phyloP scores from a whole-genome alignment of 92 coral and sea anemone genomes.

The Porites lobata region DNA sequence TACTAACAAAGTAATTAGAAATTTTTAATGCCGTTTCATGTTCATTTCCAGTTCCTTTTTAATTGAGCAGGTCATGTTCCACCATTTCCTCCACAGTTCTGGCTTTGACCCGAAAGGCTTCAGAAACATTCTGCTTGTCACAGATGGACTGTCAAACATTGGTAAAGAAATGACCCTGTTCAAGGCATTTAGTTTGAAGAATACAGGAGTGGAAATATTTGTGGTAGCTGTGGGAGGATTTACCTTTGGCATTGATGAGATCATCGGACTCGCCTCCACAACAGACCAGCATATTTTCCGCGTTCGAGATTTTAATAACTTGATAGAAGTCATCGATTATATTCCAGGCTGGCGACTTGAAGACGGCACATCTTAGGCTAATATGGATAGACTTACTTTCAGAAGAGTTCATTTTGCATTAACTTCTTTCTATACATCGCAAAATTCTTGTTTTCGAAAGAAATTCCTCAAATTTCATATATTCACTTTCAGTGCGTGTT shows the following conservation, averaged over 20 bases:
- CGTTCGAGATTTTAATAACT: slow-evolving; percentile 29
- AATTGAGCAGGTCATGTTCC: too few relatives aligned
- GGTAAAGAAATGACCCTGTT: slow-evolving; percentile 50
- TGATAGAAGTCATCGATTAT: slow-evolving; percentile 50
- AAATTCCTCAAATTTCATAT: too few relatives aligned
- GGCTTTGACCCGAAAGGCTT: slow-evolving; percentile 49
- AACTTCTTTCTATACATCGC: too few relatives aligned
- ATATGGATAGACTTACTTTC: not conserved
- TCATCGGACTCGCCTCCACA: slow-evolving; percentile 63
- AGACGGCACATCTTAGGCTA: not conserved
- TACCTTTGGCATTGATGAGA: slow-evolving; percentile 61
- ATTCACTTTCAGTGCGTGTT: too few relatives aligned
- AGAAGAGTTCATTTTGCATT: not conserved
- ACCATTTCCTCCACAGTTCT: slow-evolving; percentile 4
- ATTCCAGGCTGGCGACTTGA: slow-evolving; percentile 54
- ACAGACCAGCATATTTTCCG: slow-evolving; percentile 70
- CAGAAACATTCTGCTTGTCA: slow-evolving; percentile 69
- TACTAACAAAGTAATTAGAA: too few relatives aligned
- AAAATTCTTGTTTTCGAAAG: too few relatives aligned
- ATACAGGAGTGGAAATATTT: slow-evolving; percentile 59
- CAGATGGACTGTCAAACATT: slow-evolving; percentile 76
- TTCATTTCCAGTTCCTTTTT: not conserved
- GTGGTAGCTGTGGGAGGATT: slow-evolving; percentile 78
- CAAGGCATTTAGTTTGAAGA: slow-evolving; percentile 65
- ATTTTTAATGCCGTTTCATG: too few relatives aligned